A percentile compares a stretch with the other conserved stretches of the same genome.
phyloP scores from a whole-genome alignment of 1,140 invertebrate genomes.

The Drosophila rhopaloa region DNA sequence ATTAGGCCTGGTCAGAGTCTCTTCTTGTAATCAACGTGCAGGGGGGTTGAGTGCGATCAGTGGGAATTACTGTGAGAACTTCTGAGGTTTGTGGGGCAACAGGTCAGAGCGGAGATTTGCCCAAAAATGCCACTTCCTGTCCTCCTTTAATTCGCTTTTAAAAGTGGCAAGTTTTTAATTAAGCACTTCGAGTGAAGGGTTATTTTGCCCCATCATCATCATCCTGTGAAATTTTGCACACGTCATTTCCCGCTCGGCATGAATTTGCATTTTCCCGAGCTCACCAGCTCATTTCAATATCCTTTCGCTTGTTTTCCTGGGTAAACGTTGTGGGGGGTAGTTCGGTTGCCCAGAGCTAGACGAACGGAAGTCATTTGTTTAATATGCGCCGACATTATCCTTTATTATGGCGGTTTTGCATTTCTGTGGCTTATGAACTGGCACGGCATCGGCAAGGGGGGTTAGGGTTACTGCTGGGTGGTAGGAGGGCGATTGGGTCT shows the following conservation, averaged over 20 bases:
- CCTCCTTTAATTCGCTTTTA: conserved; percentile 67
- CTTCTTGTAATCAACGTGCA: conserved; percentile 59
- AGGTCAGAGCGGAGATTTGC: conserved; percentile 54
- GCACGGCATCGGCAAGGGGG: conserved; percentile 48
- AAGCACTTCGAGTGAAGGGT: conserved; percentile 45
- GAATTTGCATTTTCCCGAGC: conserved; percentile 74
- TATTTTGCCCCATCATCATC: conserved; percentile 59
- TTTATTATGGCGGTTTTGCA: conserved; percentile 83
- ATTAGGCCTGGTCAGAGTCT: conserved; percentile 55
- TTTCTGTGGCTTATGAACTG: conserved; percentile 80
- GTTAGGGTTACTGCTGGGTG: background rate
- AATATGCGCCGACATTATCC: conserved; percentile 83
- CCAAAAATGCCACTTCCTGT: conserved; percentile 61
- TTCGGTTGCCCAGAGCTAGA: conserved; percentile 50
- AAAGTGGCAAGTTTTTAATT: conserved; percentile 74
- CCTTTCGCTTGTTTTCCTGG: conserved; percentile 80
- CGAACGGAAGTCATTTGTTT: conserved; percentile 82
- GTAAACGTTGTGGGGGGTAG: conserved; percentile 57
- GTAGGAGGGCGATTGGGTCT: conserved; percentile 33
- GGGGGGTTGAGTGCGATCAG: conserved; percentile 18
- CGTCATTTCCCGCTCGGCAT: conserved; percentile 79
- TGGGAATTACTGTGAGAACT: conserved; percentile 62
- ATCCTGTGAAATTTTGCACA: conserved; percentile 79
- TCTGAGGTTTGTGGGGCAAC: conserved; percentile 63
- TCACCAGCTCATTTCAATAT: conserved; percentile 77